Conservation (phyloP, 2,113 vertebrate genomes). For the Notothenia rossii region DNA sequence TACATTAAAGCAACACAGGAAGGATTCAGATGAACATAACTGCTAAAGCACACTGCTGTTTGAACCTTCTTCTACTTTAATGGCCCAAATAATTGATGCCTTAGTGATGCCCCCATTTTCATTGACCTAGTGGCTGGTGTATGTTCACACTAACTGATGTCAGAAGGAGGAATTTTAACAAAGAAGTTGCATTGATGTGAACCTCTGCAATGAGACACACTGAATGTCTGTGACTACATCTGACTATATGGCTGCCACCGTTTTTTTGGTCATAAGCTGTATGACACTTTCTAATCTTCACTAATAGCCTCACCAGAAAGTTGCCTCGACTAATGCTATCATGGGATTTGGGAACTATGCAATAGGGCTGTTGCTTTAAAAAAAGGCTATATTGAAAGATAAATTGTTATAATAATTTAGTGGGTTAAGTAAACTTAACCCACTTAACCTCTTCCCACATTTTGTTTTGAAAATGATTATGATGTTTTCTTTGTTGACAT, state of each 20-base stretch:
- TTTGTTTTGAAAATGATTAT: neutral
- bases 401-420: too few species aligned
- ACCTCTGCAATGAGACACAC: neutral
- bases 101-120: slow-evolving; percentile 25
- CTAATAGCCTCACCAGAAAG: neutral
- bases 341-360: neutral
- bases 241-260: neutral
- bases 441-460: neutral
- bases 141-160: slow-evolving; percentile 2
- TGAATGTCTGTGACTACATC: neutral
- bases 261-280: neutral
- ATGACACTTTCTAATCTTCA: neutral
- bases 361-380: neutral
- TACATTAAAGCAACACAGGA: slow-evolving; percentile 10
- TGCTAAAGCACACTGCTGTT: slow-evolving; percentile 9
- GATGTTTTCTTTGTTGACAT: neutral
- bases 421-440: too few species aligned
- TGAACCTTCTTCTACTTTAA: slow-evolving; percentile 13
- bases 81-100: slow-evolving; percentile 30
- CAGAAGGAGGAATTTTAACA: neutral
- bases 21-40: slow-evolving; percentile 1
- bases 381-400: neutral
- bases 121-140: slow-evolving; percentile 21
- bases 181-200: neutral
- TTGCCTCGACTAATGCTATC: neutral